These are phyloP conservation scores for Gastracanthus pulcherrimus DNA, from an alignment of 2,888 invertebrate genomes.

Conservation along the genomic window DNA sequence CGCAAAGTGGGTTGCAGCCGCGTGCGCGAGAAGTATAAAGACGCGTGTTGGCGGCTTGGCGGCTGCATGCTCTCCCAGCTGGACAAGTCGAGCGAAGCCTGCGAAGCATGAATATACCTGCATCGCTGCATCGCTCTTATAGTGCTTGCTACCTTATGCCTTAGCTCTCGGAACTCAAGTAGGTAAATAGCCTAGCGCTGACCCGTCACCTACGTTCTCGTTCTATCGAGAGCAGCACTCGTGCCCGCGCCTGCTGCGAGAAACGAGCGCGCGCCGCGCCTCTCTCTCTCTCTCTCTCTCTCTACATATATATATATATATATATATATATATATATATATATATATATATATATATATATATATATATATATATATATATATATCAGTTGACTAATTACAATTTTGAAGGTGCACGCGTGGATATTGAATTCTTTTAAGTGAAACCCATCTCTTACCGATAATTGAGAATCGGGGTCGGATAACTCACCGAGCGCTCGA, in stretches of 20 bases:
- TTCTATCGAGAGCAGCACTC: conserved; percentile 74
- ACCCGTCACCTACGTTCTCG: conserved; percentile 77
- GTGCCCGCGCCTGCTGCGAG: conserved; percentile 56
- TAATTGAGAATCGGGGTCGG: conserved; percentile 17
- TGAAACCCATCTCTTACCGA: too few species aligned
- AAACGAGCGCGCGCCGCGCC: conserved; percentile 65
- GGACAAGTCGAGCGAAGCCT: conserved; percentile 24
- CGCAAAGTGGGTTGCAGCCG: conserved; percentile 16
- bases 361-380: not conserved
- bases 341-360: not conserved
- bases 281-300: too few species aligned
- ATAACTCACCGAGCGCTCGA: conserved; percentile 29
- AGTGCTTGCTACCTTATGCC: not conserved
- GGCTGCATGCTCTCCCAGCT: conserved; percentile 15
- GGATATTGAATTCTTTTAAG: too few species aligned
- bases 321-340: not conserved
- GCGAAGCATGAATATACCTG: too few species aligned
- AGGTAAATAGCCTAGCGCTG: conserved; percentile 77
- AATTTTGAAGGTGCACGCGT: not conserved
- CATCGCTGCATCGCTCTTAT: not conserved
- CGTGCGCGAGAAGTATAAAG: not conserved
- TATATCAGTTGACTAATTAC: too few species aligned
- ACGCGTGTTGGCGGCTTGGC: not conserved
- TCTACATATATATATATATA: not conserved
- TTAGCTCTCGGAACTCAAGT: conserved; percentile 66